Evolutionary conservation across 1,140 invertebrate species (phyloP), one percentile per base, ranked within the genome.

Genomic region (Conopomorpha cramerella): DNA sequence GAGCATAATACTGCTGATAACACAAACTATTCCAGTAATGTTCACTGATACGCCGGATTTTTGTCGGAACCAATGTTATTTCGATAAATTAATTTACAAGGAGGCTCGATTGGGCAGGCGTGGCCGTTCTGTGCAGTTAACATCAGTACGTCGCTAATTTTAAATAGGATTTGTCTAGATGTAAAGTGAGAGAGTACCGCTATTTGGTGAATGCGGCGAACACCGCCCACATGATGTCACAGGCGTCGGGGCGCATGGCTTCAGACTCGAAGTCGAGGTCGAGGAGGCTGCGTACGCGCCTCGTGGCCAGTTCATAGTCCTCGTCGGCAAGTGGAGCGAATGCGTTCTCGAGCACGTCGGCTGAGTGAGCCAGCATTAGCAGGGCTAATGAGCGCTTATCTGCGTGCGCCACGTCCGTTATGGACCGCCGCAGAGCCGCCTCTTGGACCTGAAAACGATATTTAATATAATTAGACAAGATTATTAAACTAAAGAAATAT

Each of bases 301-400:
- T 93, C 88, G 97, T 98, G 28, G 96, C 97, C 40, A 99, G 79
- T 80, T 99, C 97, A 67, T 99, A 99, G 70, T 99, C 96, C 58
- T 99, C 95, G 71, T 99, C 96, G 26, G 93, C 97, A 1, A 99
- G 82, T 1, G 96, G 95, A 13, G 93, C 95, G 80, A 99, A 99
- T n/a, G 98, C 98, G 79, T 99, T 99, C 80, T 99, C 98, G 3
- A 99, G 80, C 10, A 99, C 97, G 79, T 99, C 97, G 30, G 96
- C 96, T 10, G 96, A 93, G 74, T 99, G 96, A 13, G 96, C 95
- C 34, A 99, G 81, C 66, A 97, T 92, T 53, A 99, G 87, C 31
- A 99, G 81, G 13, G 96, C 89, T 43, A 99, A 74, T 44, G 93
- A 88, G 29, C 97, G 83, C 65, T 91, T 94, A 59, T 99, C 96